Evolutionary conservation across 2,888 invertebrate genomes (phyloP), one percentile per base, ranked within the genome.

Genomic region (Drosophila imparisetae): DNA sequence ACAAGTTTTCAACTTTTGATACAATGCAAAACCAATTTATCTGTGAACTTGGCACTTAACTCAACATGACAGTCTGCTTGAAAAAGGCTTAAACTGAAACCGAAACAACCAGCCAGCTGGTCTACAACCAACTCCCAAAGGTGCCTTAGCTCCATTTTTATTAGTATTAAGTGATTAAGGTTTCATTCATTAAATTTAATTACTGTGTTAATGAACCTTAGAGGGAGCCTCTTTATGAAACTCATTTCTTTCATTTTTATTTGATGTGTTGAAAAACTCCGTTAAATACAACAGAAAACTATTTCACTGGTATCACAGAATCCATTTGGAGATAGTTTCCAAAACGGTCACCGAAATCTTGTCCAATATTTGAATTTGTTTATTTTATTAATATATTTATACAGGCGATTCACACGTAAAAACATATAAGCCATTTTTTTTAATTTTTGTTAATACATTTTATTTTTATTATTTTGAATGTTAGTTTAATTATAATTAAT

Each of bases 1-100:
- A 50, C 53, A 78, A 83, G 65, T 83, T 88, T 49, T 48, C 53
- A 78, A 68, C 70, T 83, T 58, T 78, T 75, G 75, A 65, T 72
- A 38, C 70, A 54, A 38, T 65, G 40, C 60, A 66, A 86, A 78
- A 70, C 68, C 70, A 76, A 71, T 67, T 78, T 66, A 52, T 72
- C 76, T 49, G 64, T 21, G 54, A 67, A 52, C 64, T 66, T 63
- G 34, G n/a, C 54, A 45, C 76, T 63, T 68, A 65, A 80, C 53
- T 76, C 30, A 57, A 49, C 65, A 30, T 63, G 80, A 60, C 80
- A 68, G 45, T 40, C 32, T 40, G 29, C 45, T 66, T 30, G 30
- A 54, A 52, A 69, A 58, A 21, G 70, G 65, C 62, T 66, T 55
- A 50, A 62, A 21, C 69, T 75, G 36, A 32, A 75, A 62, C 66